Base-by-base conservation (phyloP, 2,113 vertebrate genomes). In the Barbus barbus region DNA sequence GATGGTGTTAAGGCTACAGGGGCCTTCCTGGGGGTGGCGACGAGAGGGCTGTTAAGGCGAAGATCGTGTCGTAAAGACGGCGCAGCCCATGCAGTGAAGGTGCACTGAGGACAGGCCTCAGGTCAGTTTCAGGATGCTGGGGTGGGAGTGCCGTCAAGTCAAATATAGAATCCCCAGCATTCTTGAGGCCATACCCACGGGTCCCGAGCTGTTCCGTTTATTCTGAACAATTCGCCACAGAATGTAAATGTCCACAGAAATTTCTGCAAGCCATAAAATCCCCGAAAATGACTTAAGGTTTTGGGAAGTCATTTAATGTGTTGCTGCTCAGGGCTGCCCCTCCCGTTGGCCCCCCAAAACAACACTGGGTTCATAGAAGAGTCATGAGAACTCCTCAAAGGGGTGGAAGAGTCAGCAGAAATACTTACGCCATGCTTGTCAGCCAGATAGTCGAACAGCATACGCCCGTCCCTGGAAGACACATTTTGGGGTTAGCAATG, bases 391-490 rank as follows among this genome's bases (percentile, higher is more conserved):
- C 91, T 78, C 65, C 87, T 88, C 87, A 24, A 24, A 79, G 91
- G 87, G 87, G 91, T 88, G 83, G 87, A 93, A 88, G 90, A 85
- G 90, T 92, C 89, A 92, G 90, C 87, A 88, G 74, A 90, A 86
- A 78, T 76, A 96, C 97, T 96, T 96, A 98, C 96, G 83, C 96
- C 96, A 89, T 98, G 96, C 86, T 98, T 98, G 86, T 99, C 97
- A 24, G 97, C 97, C 93, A 99, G 93, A 89, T 97, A 98, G 88
- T 98, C 97, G 95, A 98, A 99, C 53, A 99, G 94, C 97, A 97
- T 97, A 87, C 96, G 94, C 91, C 97, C 97, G 78, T 99, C 97
- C 90, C 97, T 98, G 86, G 28, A 92, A 94, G 79, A 85, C 48
- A 58, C 87, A 89, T 84, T 87, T 24, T 89, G 85, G 61, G 85